These are phyloP conservation scores for Bilobella aurantiaca DNA, from an alignment of 1,140 invertebrate species.

Conservation along the genomic window DNA sequence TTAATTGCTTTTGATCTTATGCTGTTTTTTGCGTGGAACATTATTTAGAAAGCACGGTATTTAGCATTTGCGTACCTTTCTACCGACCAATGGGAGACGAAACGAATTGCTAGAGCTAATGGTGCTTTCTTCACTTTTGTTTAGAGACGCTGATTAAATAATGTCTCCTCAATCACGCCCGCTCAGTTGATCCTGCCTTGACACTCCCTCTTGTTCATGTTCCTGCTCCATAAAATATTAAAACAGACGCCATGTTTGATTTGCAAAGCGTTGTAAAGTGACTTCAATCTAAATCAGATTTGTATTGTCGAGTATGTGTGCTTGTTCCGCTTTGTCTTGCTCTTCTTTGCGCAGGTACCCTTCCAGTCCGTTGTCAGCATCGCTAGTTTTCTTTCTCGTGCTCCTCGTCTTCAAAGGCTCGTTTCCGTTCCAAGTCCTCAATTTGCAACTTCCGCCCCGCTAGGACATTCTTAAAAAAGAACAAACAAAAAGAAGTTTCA, in stretches of 20 bases:
- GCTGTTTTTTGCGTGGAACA: too few species aligned
- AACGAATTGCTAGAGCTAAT: slow-evolving; percentile 22
- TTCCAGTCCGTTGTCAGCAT: slow-evolving; percentile 28
- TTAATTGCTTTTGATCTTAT: too few species aligned
- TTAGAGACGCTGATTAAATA: slow-evolving; percentile 24
- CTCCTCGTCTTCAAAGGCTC: slow-evolving; percentile 23
- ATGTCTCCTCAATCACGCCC: slow-evolving; percentile 19
- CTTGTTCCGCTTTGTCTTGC: slow-evolving; percentile 11
- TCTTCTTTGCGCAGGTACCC: slow-evolving; percentile 24
- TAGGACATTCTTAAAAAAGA: too few species aligned
- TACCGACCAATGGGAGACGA: slow-evolving; percentile 15
- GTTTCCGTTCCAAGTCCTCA: slow-evolving; percentile 17
- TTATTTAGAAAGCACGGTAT: too few species aligned
- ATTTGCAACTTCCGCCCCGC: slow-evolving; percentile 23
- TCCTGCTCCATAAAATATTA: too few species aligned
- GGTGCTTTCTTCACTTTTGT: slow-evolving; percentile 14
- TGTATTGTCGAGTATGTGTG: slow-evolving; percentile 16
- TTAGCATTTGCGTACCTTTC: slow-evolving; percentile 15
- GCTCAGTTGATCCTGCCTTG: slow-evolving; percentile 20
- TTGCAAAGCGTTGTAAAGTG: too few species aligned
- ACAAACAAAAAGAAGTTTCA: too few species aligned
- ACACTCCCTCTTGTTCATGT: slow-evolving; percentile 6
- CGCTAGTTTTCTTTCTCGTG: slow-evolving; percentile 15
- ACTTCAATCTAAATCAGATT: slow-evolving; percentile 23
- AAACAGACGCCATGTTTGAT: too few species aligned